Base-by-base conservation (phyloP, 2,888 invertebrate species). In the Hirtodrosophila cameraria region DNA sequence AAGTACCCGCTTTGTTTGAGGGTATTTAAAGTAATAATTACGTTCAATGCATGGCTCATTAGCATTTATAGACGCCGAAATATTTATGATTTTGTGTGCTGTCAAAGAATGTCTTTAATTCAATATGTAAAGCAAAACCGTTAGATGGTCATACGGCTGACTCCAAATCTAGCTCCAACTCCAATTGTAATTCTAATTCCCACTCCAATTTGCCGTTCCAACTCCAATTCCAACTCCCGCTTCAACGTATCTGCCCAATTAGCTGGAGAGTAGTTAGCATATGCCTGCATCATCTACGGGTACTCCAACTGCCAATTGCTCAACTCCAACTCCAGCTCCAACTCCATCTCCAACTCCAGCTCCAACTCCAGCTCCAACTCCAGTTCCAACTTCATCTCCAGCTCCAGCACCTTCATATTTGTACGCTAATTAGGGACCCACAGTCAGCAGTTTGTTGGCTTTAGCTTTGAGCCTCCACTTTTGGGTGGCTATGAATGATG, bases 41-140 rank as follows among this genome's bases (percentile, higher is more conserved):
- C 58, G 38, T 39, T 45, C 33, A 50, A 46, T 48, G 35, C 25
- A 23, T 49, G 38, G 4, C 62, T 78, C 79, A 83, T 85, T 82
- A 75, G 80, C 60, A 85, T 80, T 80, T 79, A 85, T 67, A 48
- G 85, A 67, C 68, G 68, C 58, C 58, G 46, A 71, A 82, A 46
- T 63, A 64, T 77, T 78, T 71, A 71, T 60, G 67, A 75, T 64
- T 73, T 77, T 61, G 30, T 33, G 50, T 41, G 38, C 52, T 52
- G 46, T 62, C 59, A 59, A 55, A 43, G 52, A 57, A 33, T 46
- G 23, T 33, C 48, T 53, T 16, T 20, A 39, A 70, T 52, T 66
- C 50, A 59, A 65, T 57, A 35, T 8, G 6, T 35, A 33, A 31
- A 27, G 39, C 54, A 11, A 20, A 54, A 43, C 15, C 30, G 43